Conservation (phyloP, 2,797 vertebrate genomes). For the Hypotaenidia okinawae region DNA sequence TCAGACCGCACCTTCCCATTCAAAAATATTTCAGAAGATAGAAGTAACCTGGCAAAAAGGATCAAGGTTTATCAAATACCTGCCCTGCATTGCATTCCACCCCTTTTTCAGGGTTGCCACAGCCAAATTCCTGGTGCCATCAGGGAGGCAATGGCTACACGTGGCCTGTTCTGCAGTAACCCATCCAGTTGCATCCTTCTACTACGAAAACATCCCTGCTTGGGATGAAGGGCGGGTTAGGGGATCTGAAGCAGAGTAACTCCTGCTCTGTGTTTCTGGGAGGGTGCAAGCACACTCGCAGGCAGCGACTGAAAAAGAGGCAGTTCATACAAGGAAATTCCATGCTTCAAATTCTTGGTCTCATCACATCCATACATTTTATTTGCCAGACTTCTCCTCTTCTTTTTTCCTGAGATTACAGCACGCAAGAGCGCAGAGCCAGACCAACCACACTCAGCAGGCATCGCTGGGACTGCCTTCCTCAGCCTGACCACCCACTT, state of each 20-base stretch:
- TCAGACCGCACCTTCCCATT: too few species aligned
- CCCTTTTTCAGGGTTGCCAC: not conserved
- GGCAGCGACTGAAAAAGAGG: not conserved
- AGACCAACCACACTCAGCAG: not conserved
- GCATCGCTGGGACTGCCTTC: rapidly evolving
- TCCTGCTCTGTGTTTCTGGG: not conserved
- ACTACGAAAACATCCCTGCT: not conserved
- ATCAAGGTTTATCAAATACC: not conserved
- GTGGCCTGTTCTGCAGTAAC: rapidly evolving
- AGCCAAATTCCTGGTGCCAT: not conserved
- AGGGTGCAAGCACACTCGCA: not conserved
- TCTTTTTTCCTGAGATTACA: too few species aligned
- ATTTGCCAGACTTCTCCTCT: not conserved
- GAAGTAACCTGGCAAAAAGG: too few species aligned
- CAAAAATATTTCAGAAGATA: too few species aligned
- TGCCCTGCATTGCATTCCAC: not conserved
- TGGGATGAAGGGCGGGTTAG: not conserved
- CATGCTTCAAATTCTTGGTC: not conserved
- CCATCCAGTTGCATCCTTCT: not conserved
- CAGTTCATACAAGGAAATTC: not conserved
- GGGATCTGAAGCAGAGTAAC: not conserved
- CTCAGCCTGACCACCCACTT: not conserved
- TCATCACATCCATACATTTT: not conserved
- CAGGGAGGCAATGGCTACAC: rapidly evolving
- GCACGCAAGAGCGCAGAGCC: not conserved